Evolutionary conservation across 2,888 invertebrate species (phyloP).

Genomic region (Hybos culiciformis): DNA sequence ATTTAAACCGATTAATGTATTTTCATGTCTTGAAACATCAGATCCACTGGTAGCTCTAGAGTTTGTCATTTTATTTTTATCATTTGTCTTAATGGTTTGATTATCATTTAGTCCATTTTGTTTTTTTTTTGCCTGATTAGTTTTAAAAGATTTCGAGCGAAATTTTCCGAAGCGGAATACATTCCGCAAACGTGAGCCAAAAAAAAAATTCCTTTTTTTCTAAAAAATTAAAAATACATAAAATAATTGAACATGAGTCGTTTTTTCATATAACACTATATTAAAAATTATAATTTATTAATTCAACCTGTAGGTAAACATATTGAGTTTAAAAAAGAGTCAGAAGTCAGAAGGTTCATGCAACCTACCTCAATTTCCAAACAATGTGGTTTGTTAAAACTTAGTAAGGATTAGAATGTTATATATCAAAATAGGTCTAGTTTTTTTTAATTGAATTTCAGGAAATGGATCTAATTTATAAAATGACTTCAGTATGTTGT

Average conservation of each 20-base stretch:
- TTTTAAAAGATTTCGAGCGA: slow-evolving; percentile 19
- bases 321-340: too few species aligned
- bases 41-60: slow-evolving; percentile 47
- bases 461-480: too few species aligned
- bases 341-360: too few species aligned
- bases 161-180: slow-evolving; percentile 44
- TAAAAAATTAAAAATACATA: slow-evolving; percentile 21
- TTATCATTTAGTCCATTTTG: slow-evolving; percentile 11
- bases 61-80: background rate
- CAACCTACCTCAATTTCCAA: too few species aligned
- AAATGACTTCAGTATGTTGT: too few species aligned
- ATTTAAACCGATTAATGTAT: slow-evolving; percentile 43
- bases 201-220: slow-evolving; percentile 45
- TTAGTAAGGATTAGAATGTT: too few species aligned
- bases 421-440: too few species aligned
- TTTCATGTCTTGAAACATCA: slow-evolving; percentile 47
- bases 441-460: too few species aligned
- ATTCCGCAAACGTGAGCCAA: slow-evolving; percentile 46
- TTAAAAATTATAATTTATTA: too few species aligned
- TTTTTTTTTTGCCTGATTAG: slow-evolving; percentile 21
- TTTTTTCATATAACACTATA: background rate
- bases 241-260: background rate
- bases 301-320: too few species aligned
- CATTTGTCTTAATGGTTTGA: background rate
- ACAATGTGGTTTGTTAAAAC: too few species aligned